These are phyloP conservation scores for Lepisosteus osseus DNA, from an alignment of 2,113 vertebrate species.

Conservation along the genomic window DNA sequence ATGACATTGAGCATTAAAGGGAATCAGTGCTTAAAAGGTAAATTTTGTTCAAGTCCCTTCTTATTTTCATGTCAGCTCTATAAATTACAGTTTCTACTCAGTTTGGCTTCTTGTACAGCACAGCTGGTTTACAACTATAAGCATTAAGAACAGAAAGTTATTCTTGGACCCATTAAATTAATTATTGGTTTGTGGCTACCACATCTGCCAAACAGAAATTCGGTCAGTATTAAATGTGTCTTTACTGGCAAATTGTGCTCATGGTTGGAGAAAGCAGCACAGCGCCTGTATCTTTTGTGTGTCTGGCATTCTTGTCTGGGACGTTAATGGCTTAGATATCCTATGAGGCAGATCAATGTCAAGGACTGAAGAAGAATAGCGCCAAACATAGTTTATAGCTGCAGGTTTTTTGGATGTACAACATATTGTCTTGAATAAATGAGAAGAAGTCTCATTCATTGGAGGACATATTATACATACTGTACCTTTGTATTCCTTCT, in stretches of 20 bases:
- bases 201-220: slow-evolving; percentile 6
- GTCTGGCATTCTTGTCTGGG: neutral
- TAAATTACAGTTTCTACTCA: neutral
- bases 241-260: slow-evolving; percentile 7
- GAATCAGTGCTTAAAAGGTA: neutral
- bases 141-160: neutral
- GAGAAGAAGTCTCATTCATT: too few relatives aligned
- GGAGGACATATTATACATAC: too few relatives aligned
- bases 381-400: too few relatives aligned
- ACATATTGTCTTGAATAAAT: too few relatives aligned
- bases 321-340: neutral
- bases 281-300: neutral
- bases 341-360: neutral
- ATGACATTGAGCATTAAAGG: neutral
- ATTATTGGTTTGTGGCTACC: slow-evolving; percentile 6
- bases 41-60: neutral
- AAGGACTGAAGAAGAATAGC: neutral
- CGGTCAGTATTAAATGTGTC: slow-evolving; percentile 2
- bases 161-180: slow-evolving; percentile 18
- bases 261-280: slow-evolving; percentile 2
- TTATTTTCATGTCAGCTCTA: neutral
- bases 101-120: neutral
- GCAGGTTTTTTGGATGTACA: too few relatives aligned
- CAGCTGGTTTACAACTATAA: slow-evolving; percentile 1
- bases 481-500: too few relatives aligned